These are phyloP conservation scores for Ophioninae sp. DNA, from an alignment of 2,888 invertebrate genomes.

Conservation along the genomic window DNA sequence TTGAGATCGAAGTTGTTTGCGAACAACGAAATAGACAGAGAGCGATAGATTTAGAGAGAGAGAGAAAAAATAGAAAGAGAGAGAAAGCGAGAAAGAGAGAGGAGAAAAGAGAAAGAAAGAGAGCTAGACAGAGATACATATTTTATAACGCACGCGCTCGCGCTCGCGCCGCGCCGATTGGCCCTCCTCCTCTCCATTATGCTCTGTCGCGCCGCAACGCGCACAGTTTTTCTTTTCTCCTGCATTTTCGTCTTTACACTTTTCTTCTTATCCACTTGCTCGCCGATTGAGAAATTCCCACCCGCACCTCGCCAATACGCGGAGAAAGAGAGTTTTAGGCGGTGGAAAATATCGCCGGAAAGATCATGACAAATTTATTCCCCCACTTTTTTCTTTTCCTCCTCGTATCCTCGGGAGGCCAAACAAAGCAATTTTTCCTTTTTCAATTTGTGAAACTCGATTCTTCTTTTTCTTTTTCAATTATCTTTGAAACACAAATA, in stretches of 20 bases:
- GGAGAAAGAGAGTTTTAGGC: neutral
- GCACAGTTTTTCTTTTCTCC: slow-evolving; percentile 35
- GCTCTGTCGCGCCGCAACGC: slow-evolving; percentile 72
- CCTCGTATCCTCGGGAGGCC: slow-evolving; percentile 7
- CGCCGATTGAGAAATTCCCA: slow-evolving; percentile 29
- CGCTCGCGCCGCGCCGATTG: slow-evolving; percentile 61
- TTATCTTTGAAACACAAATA: neutral
- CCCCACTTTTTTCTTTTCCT: neutral
- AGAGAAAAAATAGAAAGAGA: slow-evolving; percentile 27
- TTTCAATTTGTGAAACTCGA: neutral
- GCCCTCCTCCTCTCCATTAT: slow-evolving; percentile 56
- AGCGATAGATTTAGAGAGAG: slow-evolving; percentile 10
- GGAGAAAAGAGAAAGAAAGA: neutral
- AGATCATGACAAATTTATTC: slow-evolving; percentile 3
- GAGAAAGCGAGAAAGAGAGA: slow-evolving; percentile 5
- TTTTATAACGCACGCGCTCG: slow-evolving; percentile 57
- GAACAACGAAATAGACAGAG: slow-evolving; percentile 58
- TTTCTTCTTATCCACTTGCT: slow-evolving; percentile 31
- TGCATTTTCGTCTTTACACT: slow-evolving; percentile 4
- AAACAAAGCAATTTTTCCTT: neutral
- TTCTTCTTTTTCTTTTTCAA: neutral
- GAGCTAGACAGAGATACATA: neutral
- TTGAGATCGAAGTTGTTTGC: slow-evolving; percentile 67
- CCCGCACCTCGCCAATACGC: neutral
- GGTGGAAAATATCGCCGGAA: neutral